Conservation (phyloP, 2,888 invertebrate species). For the Leucophenga maculata region DNA sequence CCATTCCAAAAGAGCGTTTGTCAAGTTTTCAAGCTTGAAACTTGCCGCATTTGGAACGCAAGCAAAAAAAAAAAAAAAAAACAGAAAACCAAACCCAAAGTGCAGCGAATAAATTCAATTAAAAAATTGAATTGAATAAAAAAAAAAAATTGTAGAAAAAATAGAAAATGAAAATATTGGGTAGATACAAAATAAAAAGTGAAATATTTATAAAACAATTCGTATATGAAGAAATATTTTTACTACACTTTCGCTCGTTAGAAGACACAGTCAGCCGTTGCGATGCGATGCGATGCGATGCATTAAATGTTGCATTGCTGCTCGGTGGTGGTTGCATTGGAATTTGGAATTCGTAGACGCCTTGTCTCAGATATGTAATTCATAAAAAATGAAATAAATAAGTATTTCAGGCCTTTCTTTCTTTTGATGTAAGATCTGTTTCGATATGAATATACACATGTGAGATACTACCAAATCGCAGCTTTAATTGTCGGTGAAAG, state of each 20-base stretch:
- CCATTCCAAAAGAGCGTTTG: background rate
- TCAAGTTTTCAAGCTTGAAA: no score
- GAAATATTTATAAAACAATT: background rate
- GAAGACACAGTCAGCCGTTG: constrained; percentile 48
- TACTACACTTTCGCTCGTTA: constrained; percentile 65
- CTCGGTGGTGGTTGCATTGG: no score
- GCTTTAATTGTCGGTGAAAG: constrained; percentile 52
- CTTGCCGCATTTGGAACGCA: background rate
- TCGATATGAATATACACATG: no score
- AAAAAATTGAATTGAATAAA: constrained; percentile 42
- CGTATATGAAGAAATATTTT: constrained; percentile 52
- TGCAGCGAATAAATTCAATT: constrained; percentile 43
- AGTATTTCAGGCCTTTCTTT: no score
- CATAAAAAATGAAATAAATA: no score
- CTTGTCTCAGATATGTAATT: no score
- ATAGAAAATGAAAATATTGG: background rate
- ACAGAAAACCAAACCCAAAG: constrained; percentile 18
- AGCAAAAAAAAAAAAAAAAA: constrained; percentile 32
- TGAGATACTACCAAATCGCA: constrained; percentile 39
- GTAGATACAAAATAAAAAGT: background rate
- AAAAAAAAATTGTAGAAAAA: constrained; percentile 38
- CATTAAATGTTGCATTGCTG: constrained; percentile 1
- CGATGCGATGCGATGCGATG: no score
- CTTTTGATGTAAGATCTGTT: no score
- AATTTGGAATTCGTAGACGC: no score